Evolutionary conservation across 2,888 invertebrate genomes (phyloP).

Genomic region (Napeogenes inachia): DNA sequence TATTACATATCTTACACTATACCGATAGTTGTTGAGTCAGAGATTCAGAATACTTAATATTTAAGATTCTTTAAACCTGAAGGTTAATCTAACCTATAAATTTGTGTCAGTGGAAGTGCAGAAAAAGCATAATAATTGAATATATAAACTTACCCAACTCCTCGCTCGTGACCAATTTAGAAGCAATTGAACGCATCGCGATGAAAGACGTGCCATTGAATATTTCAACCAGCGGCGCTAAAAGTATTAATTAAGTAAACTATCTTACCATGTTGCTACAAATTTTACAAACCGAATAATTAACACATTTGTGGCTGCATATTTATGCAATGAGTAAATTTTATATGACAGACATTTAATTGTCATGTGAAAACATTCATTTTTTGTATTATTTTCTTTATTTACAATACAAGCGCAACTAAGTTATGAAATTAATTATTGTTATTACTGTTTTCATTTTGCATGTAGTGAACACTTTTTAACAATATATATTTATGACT

Average conservation of each 20-base stretch:
- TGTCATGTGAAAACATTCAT: background rate
- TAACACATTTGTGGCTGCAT: background rate
- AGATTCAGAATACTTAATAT: too few species aligned
- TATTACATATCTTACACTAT: too few species aligned
- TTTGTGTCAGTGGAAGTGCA: too few species aligned
- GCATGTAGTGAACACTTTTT: too few species aligned
- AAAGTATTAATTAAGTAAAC: conserved; percentile 36
- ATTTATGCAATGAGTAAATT: too few species aligned
- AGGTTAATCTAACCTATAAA: too few species aligned
- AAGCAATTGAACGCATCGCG: conserved; percentile 85
- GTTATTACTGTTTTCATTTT: background rate
- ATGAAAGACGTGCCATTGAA: conserved; percentile 86
- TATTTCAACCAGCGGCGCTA: conserved; percentile 84
- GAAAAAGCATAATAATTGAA: too few species aligned
- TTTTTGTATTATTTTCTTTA: background rate
- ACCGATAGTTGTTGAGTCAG: too few species aligned
- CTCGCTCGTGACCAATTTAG: conserved; percentile 83
- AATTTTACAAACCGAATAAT: too few species aligned
- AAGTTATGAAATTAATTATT: background rate
- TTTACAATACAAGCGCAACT: background rate
- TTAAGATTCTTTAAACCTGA: too few species aligned
- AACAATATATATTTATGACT: too few species aligned
- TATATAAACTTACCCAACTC: conserved; percentile 78
- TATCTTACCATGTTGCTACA: background rate
- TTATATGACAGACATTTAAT: too few species aligned